Percentiles rank a stretch among this genome's conserved stretches.
Conservation (phyloP, 2,888 invertebrate species). For the Parnassius apollo region DNA sequence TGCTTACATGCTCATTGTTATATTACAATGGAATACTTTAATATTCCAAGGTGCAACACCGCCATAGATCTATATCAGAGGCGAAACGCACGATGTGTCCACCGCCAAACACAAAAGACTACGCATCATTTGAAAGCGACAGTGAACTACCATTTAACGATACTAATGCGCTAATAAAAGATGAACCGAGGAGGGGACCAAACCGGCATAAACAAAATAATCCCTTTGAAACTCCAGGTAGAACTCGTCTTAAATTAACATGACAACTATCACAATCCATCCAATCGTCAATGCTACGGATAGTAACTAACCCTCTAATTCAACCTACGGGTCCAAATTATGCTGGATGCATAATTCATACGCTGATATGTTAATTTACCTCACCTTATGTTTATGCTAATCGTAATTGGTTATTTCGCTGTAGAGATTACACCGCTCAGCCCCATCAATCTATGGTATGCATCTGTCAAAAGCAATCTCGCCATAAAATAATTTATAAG, state of each 20-base stretch:
- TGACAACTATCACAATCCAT: constrained; percentile 42
- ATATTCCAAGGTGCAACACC: constrained; percentile 35
- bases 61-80: constrained; percentile 43
- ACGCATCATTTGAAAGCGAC: constrained; percentile 53
- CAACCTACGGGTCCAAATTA: constrained; percentile 46
- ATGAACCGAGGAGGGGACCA: neutral
- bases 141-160: constrained; percentile 39
- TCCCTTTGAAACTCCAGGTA: constrained; percentile 43
- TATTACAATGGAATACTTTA: constrained; percentile 35
- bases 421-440: constrained; percentile 54
- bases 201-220: constrained; percentile 5
- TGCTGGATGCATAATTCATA: constrained; percentile 69
- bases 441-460: constrained; percentile 56
- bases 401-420: constrained; percentile 76
- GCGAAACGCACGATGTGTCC: constrained; percentile 34
- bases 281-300: constrained; percentile 42
- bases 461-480: constrained; percentile 60
- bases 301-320: constrained; percentile 60
- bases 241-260: constrained; percentile 45
- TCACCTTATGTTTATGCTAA: constrained; percentile 77
- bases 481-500: constrained; percentile 37
- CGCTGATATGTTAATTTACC: constrained; percentile 71
- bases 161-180: constrained; percentile 42
- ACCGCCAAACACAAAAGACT: constrained; percentile 43
- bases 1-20: constrained; percentile 29